These are phyloP conservation scores for Elachura formosa DNA, from an alignment of 2,113 vertebrate genomes.

Conservation along the genomic window DNA sequence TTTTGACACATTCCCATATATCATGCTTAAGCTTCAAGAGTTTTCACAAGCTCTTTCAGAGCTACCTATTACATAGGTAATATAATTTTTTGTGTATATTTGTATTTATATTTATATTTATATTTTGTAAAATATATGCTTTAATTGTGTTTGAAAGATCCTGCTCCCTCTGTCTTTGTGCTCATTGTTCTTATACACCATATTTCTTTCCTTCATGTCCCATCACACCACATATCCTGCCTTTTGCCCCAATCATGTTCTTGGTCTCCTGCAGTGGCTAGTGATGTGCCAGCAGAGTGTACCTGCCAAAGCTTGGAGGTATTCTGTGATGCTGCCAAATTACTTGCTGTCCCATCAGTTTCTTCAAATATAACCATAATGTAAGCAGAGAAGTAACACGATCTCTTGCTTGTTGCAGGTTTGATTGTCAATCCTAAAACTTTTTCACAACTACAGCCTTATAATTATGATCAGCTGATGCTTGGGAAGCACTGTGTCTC, in stretches of 20 bases:
- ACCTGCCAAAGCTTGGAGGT: slow-evolving; percentile 83
- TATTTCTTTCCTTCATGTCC: background rate
- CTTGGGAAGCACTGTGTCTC: background rate
- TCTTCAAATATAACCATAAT: slow-evolving; percentile 87
- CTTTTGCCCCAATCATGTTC: background rate
- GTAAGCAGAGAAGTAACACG: slow-evolving; percentile 76
- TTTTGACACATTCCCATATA: background rate
- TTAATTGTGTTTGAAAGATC: background rate
- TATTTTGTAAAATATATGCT: background rate
- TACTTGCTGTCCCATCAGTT: slow-evolving; percentile 79
- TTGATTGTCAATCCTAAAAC: background rate
- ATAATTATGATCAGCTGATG: background rate
- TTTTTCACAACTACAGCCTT: background rate
- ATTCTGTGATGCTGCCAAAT: slow-evolving; percentile 79
- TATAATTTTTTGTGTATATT: background rate
- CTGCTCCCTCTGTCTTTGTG: background rate
- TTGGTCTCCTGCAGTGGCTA: slow-evolving; percentile 73
- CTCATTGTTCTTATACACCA: background rate
- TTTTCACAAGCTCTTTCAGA: background rate
- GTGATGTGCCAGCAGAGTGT: slow-evolving; percentile 79
- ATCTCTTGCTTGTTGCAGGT: background rate
- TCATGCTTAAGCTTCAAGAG: background rate
- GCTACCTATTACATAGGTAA: background rate
- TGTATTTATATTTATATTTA: background rate
- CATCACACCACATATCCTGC: background rate